Base-by-base conservation (phyloP, 2,888 invertebrate species). In the Diplazon laetatorius region DNA sequence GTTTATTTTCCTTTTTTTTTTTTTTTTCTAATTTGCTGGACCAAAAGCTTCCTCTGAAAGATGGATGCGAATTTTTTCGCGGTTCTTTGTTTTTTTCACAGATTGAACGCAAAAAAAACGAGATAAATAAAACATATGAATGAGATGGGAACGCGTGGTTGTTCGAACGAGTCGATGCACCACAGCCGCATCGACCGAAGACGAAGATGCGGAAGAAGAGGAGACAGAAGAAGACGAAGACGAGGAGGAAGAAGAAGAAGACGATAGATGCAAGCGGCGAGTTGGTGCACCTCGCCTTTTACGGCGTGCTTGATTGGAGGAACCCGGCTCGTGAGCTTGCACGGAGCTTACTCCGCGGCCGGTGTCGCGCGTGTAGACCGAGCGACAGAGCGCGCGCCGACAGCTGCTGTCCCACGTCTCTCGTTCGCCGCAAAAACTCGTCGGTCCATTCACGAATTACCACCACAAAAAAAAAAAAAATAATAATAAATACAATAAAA, bases 281-380 rank as follows among this genome's bases (percentile, higher is more conserved):
- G 66, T 65, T 65, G 78, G 65, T 74, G 80, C 75, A 77, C 81
- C 81, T 80, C 80, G 81, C 82, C 82, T 82, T 82, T 82, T 82
- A 82, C 80, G 82, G 82, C 76, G 62, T 63, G 78, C 78, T 73
- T 48, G 71, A 71, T 68, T 71, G 76, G 48, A 70, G 77, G 76
- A 72, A 76, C 69, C 75, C 77, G 71, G 69, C 77, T 78, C 55
- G 10, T n/a, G n/a, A n/a, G n/a, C n/a, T n/a, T n/a, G n/a, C n/a
- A n/a, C n/a, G n/a, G n/a, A 44, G 44, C 46, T 46, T 59, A 57
- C 72, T 46, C n/a, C 60, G 66, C 52, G 62, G 74, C 68, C 55
- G 55, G 59, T 71, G 74, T 77, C 74, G 74, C 72, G 71, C 57
- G 16, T 5, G 30, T 6, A 30, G 57, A 66, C 60, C 39, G 62